These are phyloP conservation scores for Protaetia brevitarsis DNA, from an alignment of 1,140 invertebrate genomes.

Conservation along the genomic window DNA sequence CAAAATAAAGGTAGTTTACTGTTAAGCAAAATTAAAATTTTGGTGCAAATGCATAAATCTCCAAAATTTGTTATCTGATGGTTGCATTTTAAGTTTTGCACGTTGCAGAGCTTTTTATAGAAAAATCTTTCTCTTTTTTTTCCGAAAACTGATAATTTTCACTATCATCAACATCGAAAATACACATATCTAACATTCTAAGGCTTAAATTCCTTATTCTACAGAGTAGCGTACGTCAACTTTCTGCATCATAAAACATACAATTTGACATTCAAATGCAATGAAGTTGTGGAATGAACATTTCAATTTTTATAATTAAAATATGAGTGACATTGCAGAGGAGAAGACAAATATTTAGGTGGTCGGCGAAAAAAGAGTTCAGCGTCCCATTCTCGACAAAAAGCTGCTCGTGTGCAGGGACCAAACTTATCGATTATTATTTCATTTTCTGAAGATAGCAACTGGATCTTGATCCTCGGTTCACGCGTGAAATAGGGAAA, in stretches of 20 bases:
- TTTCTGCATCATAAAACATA: slow-evolving; percentile 7
- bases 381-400: slow-evolving; percentile 19
- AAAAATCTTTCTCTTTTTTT: too few relatives aligned
- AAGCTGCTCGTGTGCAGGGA: slow-evolving; percentile 36
- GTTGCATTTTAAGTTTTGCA: too few relatives aligned
- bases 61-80: too few relatives aligned
- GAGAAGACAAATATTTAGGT: background rate
- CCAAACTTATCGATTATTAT: slow-evolving; percentile 33
- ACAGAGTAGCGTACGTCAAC: slow-evolving; percentile 3
- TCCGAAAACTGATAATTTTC: too few relatives aligned
- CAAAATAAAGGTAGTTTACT: too few relatives aligned
- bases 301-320: slow-evolving; percentile 5
- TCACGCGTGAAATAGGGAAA: background rate
- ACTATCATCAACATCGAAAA: background rate
- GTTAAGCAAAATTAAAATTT: too few relatives aligned
- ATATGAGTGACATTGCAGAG: background rate
- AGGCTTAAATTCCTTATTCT: background rate
- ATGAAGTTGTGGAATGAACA: background rate
- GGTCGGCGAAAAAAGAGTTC: slow-evolving; percentile 4
- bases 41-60: too few relatives aligned
- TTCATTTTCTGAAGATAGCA: slow-evolving; percentile 19
- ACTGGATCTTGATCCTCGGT: slow-evolving; percentile 10
- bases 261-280: background rate
- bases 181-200: background rate
- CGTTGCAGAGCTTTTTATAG: too few relatives aligned